A percentile compares a stretch with the other conserved stretches of the same genome.
Evolutionary conservation across 2,888 invertebrate species (phyloP).

Genomic region (Lasioglossum figueresi): DNA sequence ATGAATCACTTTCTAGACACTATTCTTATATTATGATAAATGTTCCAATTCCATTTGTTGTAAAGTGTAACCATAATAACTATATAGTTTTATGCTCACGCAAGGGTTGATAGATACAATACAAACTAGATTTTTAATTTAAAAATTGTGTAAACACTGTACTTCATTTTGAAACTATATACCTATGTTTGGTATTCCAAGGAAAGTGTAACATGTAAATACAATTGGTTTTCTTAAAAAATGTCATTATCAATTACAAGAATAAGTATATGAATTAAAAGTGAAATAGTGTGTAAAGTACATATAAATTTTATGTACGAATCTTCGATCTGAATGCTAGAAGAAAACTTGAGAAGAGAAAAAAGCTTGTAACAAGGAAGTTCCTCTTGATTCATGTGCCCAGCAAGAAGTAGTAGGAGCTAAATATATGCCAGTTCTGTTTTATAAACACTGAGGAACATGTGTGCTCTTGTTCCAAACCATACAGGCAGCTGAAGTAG

Average conservation of each 20-base stretch:
- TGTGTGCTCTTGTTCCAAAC: constrained; percentile 68
- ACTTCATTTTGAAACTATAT: not conserved
- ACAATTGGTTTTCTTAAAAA: constrained; percentile 29
- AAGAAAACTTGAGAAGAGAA: not conserved
- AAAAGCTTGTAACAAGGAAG: constrained; percentile 10
- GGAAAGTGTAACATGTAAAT: not conserved
- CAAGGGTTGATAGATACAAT: not conserved
- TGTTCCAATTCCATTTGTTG: not conserved
- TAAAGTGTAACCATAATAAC: not conserved
- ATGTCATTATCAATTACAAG: constrained; percentile 40
- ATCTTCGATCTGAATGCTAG: not conserved
- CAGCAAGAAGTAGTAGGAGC: constrained; percentile 58
- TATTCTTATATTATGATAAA: constrained; percentile 13
- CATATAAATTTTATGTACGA: not conserved
- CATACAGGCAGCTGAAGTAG: constrained; percentile 68
- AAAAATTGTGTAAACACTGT: not conserved
- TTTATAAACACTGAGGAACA: constrained; percentile 78
- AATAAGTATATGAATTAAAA: constrained; percentile 4
- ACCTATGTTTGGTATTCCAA: not conserved
- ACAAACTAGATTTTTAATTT: not conserved
- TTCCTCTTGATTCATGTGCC: constrained; percentile 18
- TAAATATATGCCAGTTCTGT: constrained; percentile 80
- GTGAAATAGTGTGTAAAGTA: not conserved
- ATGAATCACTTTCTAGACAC: not conserved
- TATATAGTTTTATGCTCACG: not conserved